A percentile compares a stretch with the other conserved stretches of the same genome.
These are phyloP conservation scores for Drosophila yooni DNA, from an alignment of 2,888 invertebrate genomes.

Conservation along the genomic window DNA sequence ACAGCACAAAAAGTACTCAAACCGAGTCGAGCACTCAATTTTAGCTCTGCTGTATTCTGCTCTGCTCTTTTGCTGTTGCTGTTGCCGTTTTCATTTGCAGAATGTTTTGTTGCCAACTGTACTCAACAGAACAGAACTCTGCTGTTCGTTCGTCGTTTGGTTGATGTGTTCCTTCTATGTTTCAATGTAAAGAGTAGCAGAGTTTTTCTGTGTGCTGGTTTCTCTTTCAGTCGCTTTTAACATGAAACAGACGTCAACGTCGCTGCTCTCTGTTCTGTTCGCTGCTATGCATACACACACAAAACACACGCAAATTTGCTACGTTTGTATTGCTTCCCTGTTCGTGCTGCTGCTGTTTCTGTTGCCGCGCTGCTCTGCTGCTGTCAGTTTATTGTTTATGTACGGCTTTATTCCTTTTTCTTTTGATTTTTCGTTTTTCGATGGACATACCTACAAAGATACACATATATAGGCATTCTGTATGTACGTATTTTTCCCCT, in stretches of 20 bases:
- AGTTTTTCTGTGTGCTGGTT: slow-evolving; percentile 42
- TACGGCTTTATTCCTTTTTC: slow-evolving; percentile 78
- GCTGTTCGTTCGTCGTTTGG: slow-evolving; percentile 17
- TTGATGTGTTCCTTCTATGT: slow-evolving; percentile 60
- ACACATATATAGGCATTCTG: background rate
- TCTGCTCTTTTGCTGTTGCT: slow-evolving; percentile 37
- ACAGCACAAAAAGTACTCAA: slow-evolving; percentile 47
- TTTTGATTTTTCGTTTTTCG: slow-evolving; percentile 33
- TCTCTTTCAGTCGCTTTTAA: slow-evolving; percentile 53
- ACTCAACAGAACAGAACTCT: slow-evolving; percentile 52
- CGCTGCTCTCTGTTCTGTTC: slow-evolving; percentile 15
- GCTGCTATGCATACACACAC: slow-evolving; percentile 31
- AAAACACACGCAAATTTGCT: slow-evolving; percentile 10
- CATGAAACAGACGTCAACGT: slow-evolving; percentile 46
- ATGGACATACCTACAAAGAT: slow-evolving; percentile 24
- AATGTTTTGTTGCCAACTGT: slow-evolving; percentile 83
- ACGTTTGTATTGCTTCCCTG: slow-evolving; percentile 47
- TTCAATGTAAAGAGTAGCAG: slow-evolving; percentile 49
- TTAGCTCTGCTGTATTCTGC: slow-evolving; percentile 23
- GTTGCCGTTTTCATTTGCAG: slow-evolving; percentile 62
- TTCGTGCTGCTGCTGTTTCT: slow-evolving; percentile 28
- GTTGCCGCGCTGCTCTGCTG: slow-evolving; percentile 13
- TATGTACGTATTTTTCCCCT: slow-evolving; percentile 23
- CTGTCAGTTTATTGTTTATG: slow-evolving; percentile 63
- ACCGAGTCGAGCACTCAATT: slow-evolving; percentile 31